Evolutionary conservation across 2,113 vertebrate species (phyloP).

Genomic region (Pelobates fuscus): DNA sequence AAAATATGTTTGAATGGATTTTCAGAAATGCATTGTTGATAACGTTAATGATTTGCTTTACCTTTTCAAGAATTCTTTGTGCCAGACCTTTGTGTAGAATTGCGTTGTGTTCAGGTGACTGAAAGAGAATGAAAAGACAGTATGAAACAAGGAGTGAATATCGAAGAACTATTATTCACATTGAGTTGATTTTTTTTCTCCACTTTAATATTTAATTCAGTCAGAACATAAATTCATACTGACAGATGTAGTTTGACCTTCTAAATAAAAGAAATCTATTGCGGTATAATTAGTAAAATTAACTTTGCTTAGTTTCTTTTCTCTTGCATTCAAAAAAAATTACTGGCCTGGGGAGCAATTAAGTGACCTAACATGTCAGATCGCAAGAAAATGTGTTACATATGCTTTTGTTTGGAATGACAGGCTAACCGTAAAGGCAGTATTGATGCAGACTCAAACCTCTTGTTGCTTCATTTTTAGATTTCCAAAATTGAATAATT

Average conservation of each 20-base stretch:
- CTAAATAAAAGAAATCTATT: conserved; percentile 48
- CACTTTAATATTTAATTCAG: conserved; percentile 23
- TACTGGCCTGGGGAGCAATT: conserved; percentile 48
- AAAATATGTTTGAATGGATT: background rate
- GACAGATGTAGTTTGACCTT: conserved; percentile 40
- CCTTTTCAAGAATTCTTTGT: background rate
- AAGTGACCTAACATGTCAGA: conserved; percentile 41
- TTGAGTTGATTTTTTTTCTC: conserved; percentile 18
- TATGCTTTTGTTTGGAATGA: conserved; percentile 51
- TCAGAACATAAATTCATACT: conserved; percentile 44
- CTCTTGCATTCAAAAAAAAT: conserved; percentile 46
- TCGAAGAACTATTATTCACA: conserved; percentile 14
- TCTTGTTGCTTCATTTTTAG: conserved; percentile 41
- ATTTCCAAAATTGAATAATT: conserved; percentile 48
- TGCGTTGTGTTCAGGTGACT: background rate
- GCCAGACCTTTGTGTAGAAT: background rate
- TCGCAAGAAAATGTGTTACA: conserved; percentile 52
- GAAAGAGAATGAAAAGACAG: background rate
- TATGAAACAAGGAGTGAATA: conserved; percentile 4
- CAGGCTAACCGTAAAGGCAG: conserved; percentile 39
- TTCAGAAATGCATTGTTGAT: background rate
- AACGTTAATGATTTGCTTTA: background rate
- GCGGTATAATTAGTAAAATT: conserved; percentile 55
- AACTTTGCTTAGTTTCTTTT: conserved; percentile 50
- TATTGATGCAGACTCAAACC: conserved; percentile 43